These are phyloP conservation scores for Battus philenor DNA, from an alignment of 1,140 invertebrate genomes.

Conservation along the genomic window DNA sequence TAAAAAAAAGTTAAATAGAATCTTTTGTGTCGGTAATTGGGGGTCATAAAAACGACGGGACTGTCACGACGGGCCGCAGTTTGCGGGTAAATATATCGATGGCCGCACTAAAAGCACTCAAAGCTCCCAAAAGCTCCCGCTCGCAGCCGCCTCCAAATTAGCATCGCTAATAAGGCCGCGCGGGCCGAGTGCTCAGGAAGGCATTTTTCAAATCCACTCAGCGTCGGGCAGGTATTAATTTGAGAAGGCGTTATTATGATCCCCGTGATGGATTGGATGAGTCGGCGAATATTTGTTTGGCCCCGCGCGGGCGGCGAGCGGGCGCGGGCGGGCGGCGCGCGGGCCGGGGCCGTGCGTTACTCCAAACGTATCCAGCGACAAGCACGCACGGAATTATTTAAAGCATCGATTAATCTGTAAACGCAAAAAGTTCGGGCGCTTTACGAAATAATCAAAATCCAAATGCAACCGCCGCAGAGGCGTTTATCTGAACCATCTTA, in stretches of 20 bases:
- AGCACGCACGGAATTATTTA: no score
- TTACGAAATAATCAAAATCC: no score
- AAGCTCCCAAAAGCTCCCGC: conserved; percentile 58
- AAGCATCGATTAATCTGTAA: no score
- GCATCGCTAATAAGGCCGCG: conserved; percentile 56
- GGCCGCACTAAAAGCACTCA: conserved; percentile 58
- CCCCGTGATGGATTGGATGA: conserved; percentile 67
- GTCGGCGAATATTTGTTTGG: conserved; percentile 48
- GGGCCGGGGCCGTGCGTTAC: no score
- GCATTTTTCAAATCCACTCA: conserved; percentile 52
- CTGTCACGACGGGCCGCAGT: no score
- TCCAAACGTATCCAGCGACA: no score
- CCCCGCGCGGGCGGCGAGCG: conserved; percentile 6
- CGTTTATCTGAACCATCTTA: no score
- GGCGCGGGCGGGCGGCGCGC: not conserved
- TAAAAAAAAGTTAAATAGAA: no score
- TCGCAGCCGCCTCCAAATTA: conserved; percentile 60
- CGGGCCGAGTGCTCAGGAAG: conserved; percentile 27
- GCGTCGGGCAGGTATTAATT: conserved; percentile 66
- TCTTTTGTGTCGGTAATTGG: no score
- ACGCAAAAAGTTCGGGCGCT: no score
- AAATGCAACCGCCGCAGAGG: no score
- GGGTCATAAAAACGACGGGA: no score
- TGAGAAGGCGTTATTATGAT: conserved; percentile 63
- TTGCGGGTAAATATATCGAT: conserved; percentile 66